Evolutionary conservation across 2,797 vertebrate species (phyloP).

Genomic region (Phalloptychus januarius): DNA sequence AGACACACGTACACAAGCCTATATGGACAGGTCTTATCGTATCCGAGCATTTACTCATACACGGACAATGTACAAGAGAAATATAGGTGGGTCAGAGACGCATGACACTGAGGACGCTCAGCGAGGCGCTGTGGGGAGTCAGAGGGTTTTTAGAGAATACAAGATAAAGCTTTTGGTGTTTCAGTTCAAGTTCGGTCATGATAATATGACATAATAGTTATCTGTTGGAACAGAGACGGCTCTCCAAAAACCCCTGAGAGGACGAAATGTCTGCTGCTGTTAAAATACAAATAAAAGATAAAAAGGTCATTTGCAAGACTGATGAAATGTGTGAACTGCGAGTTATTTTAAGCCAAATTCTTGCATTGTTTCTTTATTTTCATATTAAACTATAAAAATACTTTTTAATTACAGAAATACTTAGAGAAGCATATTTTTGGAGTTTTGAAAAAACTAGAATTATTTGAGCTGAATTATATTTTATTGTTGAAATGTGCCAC

Average conservation of each 20-base stretch:
- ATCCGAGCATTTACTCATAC: constrained; percentile 13
- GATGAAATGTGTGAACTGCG: neutral
- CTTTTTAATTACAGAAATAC: neutral
- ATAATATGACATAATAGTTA: neutral
- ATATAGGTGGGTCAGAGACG: neutral
- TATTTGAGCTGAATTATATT: neutral
- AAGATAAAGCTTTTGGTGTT: neutral
- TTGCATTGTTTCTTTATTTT: neutral
- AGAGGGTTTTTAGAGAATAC: neutral
- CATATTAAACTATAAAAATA: neutral
- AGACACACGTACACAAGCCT: constrained; percentile 38
- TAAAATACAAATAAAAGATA: neutral
- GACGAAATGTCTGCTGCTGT: neutral
- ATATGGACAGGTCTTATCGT: constrained; percentile 20
- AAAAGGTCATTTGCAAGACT: neutral
- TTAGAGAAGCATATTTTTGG: neutral
- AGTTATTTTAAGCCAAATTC: neutral
- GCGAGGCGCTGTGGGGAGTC: neutral
- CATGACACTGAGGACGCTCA: neutral
- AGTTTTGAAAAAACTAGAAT: neutral
- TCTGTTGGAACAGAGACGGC: neutral
- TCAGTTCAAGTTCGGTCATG: neutral
- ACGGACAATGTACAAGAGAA: neutral
- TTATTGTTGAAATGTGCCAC: too few species aligned
- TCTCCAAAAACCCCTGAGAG: neutral